Conservation (phyloP, 2,797 vertebrate genomes). For the Hylomyscus alleni region DNA sequence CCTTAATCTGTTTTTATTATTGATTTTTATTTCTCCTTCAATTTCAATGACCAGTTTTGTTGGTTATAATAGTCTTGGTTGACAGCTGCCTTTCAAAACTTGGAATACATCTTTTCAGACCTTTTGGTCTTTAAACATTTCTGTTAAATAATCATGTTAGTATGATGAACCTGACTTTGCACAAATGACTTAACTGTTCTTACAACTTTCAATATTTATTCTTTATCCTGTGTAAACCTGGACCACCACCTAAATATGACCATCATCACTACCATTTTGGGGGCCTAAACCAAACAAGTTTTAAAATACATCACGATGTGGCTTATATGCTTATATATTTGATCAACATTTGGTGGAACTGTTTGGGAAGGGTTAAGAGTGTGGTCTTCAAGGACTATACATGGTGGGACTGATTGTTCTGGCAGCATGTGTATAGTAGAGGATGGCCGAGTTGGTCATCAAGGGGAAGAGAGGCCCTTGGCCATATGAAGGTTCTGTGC, state of each 20-base stretch:
- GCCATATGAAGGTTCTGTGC: no score
- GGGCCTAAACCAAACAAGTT: background rate
- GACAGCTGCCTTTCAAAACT: background rate
- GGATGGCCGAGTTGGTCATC: no score
- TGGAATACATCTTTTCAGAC: background rate
- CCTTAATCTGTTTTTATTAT: background rate
- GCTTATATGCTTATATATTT: background rate
- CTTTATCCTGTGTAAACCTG: background rate
- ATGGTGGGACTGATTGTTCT: no score
- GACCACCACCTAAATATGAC: no score
- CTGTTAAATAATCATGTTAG: background rate
- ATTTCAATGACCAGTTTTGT: background rate
- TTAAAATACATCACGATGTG: background rate
- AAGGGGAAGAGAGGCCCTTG: no score
- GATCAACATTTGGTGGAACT: background rate
- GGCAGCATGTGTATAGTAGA: no score
- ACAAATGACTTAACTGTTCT: background rate
- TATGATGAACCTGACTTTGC: background rate
- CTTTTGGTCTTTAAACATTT: background rate
- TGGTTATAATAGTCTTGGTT: background rate
- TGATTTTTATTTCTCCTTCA: background rate
- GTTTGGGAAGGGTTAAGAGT: background rate
- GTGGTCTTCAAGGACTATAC: no score
- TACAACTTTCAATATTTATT: background rate
- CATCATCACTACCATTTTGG: background rate